Percentiles rank a stretch among this genome's conserved stretches.
phyloP scores from a whole-genome alignment of 2,113 vertebrate genomes.

The Propithecus coquereli region DNA sequence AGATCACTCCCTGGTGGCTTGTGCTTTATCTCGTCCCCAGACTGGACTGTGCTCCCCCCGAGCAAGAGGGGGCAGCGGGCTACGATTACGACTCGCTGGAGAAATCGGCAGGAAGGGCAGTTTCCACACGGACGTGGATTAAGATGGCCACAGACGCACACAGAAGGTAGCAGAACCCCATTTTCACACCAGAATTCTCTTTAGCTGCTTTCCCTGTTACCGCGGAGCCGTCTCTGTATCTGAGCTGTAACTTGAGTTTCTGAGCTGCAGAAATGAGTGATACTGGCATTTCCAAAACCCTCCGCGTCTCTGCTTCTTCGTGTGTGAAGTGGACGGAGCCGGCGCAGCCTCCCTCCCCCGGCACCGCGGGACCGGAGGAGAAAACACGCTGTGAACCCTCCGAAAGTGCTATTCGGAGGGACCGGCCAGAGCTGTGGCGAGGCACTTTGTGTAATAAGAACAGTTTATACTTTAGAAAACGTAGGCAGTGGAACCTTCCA shows the following conservation, averaged over 20 bases:
- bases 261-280: accelerated
- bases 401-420: neutral
- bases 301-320: neutral
- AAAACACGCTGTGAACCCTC: accelerated
- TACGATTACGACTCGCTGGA: accelerated
- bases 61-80: neutral
- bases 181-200: accelerated
- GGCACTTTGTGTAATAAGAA: no score
- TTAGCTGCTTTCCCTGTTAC: accelerated
- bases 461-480: neutral
- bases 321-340: accelerated
- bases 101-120: neutral
- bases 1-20: accelerated
- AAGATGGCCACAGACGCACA: accelerated
- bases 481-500: neutral
- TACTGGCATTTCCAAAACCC: neutral
- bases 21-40: accelerated
- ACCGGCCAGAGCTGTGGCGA: accelerated
- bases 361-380: neutral
- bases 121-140: accelerated
- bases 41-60: neutral
- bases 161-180: accelerated
- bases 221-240: accelerated
- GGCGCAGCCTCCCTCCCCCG: no score
- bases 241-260: accelerated